A percentile compares a stretch with the other conserved stretches of the same genome.
Conservation (phyloP, 2,888 invertebrate genomes). For the Tenthredo amoena region DNA sequence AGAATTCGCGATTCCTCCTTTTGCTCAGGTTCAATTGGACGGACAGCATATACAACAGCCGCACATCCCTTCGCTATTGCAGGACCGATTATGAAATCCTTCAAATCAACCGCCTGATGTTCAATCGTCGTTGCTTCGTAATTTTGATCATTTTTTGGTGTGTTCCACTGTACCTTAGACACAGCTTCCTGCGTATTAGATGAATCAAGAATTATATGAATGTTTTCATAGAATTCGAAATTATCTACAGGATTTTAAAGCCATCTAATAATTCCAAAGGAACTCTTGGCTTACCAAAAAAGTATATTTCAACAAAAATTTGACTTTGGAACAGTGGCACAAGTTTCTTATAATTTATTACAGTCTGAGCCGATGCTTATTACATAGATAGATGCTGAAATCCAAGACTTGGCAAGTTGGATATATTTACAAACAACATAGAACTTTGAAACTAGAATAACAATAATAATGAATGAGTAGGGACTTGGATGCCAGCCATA, state of each 20-base stretch:
- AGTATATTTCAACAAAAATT: background rate
- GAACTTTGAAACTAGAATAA: background rate
- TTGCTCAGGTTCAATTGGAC: conserved; percentile 74
- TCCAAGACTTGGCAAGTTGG: background rate
- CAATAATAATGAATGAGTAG: conserved; percentile 15
- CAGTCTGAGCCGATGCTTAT: background rate
- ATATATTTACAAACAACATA: conserved; percentile 20
- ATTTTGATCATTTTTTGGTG: conserved; percentile 77
- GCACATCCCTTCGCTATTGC: conserved; percentile 90
- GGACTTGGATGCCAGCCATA: conserved; percentile 28
- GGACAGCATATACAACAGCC: conserved; percentile 89
- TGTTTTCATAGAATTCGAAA: background rate
- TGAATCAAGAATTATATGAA: background rate
- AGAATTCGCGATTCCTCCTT: conserved; percentile 55
- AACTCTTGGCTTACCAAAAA: background rate
- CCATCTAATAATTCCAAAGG: background rate
- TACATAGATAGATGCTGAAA: background rate
- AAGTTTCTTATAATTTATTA: background rate
- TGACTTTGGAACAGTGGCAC: background rate
- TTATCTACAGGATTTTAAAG: background rate
- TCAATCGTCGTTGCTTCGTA: conserved; percentile 76
- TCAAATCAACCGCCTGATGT: conserved; percentile 79
- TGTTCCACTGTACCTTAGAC: conserved; percentile 81
- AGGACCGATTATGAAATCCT: conserved; percentile 84
- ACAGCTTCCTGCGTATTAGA: conserved; percentile 79